Evolutionary conservation across 2,888 invertebrate species (phyloP).

Genomic region (Cyaniris semiargus): DNA sequence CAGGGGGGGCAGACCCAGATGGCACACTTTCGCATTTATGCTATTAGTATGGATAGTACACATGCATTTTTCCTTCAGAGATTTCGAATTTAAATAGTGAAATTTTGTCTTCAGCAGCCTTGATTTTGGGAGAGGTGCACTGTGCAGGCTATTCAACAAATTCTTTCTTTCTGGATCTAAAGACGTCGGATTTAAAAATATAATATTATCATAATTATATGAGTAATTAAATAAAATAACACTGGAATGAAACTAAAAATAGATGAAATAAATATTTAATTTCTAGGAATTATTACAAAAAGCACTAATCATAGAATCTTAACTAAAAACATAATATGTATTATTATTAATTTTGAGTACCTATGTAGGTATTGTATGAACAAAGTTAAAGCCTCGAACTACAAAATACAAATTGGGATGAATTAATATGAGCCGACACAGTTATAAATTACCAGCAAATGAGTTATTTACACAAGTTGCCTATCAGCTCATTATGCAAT

Average conservation of each 20-base stretch:
- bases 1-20: no score
- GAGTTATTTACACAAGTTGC: neutral
- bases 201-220: no score
- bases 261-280: constrained; percentile 27
- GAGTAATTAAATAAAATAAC: neutral
- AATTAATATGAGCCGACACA: neutral
- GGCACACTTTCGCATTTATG: no score
- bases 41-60: no score
- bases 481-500: neutral
- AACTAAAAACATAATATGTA: constrained; percentile 32
- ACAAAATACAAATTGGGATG: neutral
- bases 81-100: neutral
- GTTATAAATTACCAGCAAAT: neutral
- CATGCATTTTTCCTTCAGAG: no score
- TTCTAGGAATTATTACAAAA: constrained; percentile 23
- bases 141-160: neutral
- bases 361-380: neutral
- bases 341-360: neutral
- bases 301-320: constrained; percentile 34
- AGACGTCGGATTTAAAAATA: neutral
- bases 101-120: neutral
- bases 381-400: neutral
- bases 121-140: neutral
- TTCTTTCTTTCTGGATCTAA: neutral
- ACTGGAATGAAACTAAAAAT: neutral